Base-by-base conservation (phyloP, 2,113 vertebrate species). In the Athene noctua region DNA sequence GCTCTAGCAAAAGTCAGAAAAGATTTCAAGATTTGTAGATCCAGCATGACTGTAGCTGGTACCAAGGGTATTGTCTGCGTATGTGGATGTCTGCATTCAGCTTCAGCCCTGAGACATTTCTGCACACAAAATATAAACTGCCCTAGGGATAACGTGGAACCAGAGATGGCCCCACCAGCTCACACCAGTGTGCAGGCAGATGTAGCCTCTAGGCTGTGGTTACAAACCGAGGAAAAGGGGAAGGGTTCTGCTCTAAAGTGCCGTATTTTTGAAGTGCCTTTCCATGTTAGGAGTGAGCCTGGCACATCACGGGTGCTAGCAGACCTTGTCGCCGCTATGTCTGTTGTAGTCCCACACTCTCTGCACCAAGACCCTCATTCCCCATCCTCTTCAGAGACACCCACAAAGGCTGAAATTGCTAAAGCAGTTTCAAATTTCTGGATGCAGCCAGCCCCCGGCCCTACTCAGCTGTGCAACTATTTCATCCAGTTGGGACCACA, bases 401-500 rank as follows among this genome's bases (percentile, higher is more conserved):
- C 65, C 61, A 38, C 1, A 2, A 74, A 81, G 40, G 34, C 47
- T 65, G 55, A 71, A 92, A 67, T 20, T 86, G 78, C 86, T 79
- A 58, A 82, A 82, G 42, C 68, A 52, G 65, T 57, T 70, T 67
- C 52, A 44, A 87, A 82, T 58, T 66, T 82, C 59, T 89, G 88
- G 77, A 71, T 75, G 49, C 62, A 91, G 92, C 36, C 62, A 82
- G 82, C 34, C 58, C 20, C 54, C 61, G 63, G 58, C 83, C 55
- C 38, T 55, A 27, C n/a, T 79, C 72, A 77, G 52, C 66, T 78
- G 32, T 58, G 40, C 67, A 59, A 49, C 44, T 77, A 8, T 74
- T 91, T 88, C 55, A 61, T 90, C 59, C 74, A 54, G 36, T n/a
- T 93, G 79, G 82, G 87, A 88, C 78, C 83, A 58, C 74, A 88